A percentile compares a stretch with the other conserved stretches of the same genome.
phyloP scores from a whole-genome alignment of 2,113 vertebrate genomes.

The Nesoenas mayeri region DNA sequence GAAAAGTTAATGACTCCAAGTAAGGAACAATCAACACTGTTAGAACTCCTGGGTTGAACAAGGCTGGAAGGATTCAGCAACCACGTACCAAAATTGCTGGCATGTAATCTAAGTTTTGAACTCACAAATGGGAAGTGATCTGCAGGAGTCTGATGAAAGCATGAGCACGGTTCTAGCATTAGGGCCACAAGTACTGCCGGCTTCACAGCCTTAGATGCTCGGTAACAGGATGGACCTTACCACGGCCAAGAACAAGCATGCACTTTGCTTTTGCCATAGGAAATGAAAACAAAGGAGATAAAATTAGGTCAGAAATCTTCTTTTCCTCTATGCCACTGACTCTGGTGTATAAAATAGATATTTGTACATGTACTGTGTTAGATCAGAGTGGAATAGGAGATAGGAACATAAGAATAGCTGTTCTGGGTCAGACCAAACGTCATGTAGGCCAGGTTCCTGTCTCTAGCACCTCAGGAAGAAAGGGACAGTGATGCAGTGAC shows the following conservation, averaged over 20 bases:
- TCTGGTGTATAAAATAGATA: background rate
- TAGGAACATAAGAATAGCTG: background rate
- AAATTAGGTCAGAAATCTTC: conserved; percentile 25
- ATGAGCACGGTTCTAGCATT: background rate
- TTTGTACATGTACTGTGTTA: background rate
- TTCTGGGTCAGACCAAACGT: background rate
- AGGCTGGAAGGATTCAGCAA: background rate
- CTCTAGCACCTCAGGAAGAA: background rate
- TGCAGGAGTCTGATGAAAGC: background rate
- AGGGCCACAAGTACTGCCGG: background rate
- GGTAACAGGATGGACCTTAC: background rate
- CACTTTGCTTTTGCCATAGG: background rate
- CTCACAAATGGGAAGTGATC: background rate
- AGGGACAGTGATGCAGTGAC: background rate
- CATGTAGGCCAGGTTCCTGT: conserved; percentile 8
- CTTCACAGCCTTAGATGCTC: background rate
- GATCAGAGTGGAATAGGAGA: background rate
- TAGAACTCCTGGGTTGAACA: background rate
- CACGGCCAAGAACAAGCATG: background rate
- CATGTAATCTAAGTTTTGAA: background rate
- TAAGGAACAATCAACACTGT: background rate
- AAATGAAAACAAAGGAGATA: conserved; percentile 45
- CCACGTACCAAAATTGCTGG: rapidly evolving
- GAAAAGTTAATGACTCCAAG: background rate
- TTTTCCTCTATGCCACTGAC: background rate